Base-by-base conservation (phyloP, 2,797 vertebrate genomes). In the Crypturellus tataupa region DNA sequence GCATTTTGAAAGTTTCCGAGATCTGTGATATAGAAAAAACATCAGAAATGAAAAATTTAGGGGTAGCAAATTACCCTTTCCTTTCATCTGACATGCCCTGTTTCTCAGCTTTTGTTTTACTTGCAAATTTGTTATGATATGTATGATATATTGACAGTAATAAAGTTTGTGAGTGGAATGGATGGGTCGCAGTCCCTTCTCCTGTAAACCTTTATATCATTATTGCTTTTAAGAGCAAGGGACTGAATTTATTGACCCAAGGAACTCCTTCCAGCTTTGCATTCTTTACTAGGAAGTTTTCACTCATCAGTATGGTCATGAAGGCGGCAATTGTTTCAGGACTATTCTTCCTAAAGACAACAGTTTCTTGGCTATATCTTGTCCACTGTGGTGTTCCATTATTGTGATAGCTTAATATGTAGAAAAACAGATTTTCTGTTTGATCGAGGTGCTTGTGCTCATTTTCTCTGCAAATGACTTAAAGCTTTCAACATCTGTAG, bases 381-480 rank as follows among this genome's bases (percentile, higher is more conserved):
- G 20, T n/a, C 17, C 27, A 44, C 12, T 19, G 75, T 63, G 55
- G 21, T n/a, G 23, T 27, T 81, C 15, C 2, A 20, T 64, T 47
- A 27, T 42, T 53, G 2, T 65, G 2, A 12, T 67, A 58, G 14
- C 4, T 42, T 47, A 15, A 29, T 19, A 5, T n/a, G 8, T 40
- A 23, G 27, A 93, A 84, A 89, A 82, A 1, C 31, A 87, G 56
- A 53, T 76, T 69, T 91, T 69, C 31, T 73, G 15, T 56, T 86
- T 3, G 0, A 46, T 68, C 33, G 67, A 20, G 44, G 7, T 33
- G 13, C 27, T 77, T 80, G 15, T 33, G 4, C 23, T 81, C 63
- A 19, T 39, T 86, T 24, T 9, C 17, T 70, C 24, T 82, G 49
- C 58, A 95, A 35, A n/a, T 87, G 60, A 75, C 49, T 63, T 77